Evolutionary conservation across 2,888 invertebrate species (phyloP), one percentile per base, ranked within the genome.

Genomic region (Phytoseiulus persimilis): DNA sequence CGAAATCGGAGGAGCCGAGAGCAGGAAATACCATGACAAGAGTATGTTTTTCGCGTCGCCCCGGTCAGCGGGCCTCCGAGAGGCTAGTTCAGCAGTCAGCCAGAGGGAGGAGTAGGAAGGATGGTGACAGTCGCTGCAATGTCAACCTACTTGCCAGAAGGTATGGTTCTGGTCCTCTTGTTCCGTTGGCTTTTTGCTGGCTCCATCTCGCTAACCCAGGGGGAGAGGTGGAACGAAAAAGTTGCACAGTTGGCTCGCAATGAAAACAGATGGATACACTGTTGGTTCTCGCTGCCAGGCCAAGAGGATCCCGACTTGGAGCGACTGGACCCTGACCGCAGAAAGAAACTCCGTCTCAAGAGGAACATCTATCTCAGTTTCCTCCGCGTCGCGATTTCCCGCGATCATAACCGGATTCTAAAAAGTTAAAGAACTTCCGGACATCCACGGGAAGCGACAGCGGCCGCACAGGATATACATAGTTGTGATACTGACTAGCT

Each of bases 191-290:
- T 65, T 65, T 6, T 14, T 65, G 65, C 18, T 9, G 39, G 39
- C 5, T 39, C 18, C 65, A 65, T 65, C 18, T 23, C 28, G 18
- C 65, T 2, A 18, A 14, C 28, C 65, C 18, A 6, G 65, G 18
- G 65, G 65, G 65, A 65, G 65, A 65, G 65, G 28, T 14, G 65
- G 18, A 65, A 65, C 65, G 18, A 65, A 65, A 28, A 65, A 65
- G 65, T 65, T 65, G 65, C 65, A 23, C 28, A 14, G 65, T 65
- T 65, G 65, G 65, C 65, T 28, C 65, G 28, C 65, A 65, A 65
- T 65, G 65, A 65, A 65, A 65, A 65, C 65, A 65, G 65, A 65
- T 65, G 65, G 65, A 65, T 65, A 65, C 65, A 65, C 65, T 65
- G 65, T 65, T 14, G 65, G 65, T 65, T 65, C 65, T 65, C 65